Evolutionary conservation across 2,888 invertebrate species (phyloP), one percentile per base, ranked within the genome.

Genomic region (Zygaena filipendulae): DNA sequence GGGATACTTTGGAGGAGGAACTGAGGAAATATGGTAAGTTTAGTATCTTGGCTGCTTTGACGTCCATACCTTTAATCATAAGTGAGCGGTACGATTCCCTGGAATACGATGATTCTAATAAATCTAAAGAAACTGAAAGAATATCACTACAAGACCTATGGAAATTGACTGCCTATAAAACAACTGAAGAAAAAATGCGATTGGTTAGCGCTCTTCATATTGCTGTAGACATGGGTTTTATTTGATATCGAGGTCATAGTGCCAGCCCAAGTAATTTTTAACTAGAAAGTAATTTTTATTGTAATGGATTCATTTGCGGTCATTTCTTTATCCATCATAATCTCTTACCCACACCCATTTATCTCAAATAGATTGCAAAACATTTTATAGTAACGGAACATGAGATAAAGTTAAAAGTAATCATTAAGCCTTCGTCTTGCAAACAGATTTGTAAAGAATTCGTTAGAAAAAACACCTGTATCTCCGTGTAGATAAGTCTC

Each of bases 401-500:
- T 38, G 37, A 39, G 35, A 47, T 16, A 16, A 7, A 16, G 4
- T 36, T 40, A 37, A 36, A 47, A 53, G 44, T 43, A 30, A 47
- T 51, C 46, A 39, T 43, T 37, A 42, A 43, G 35, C 26, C 25
- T 27, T 32, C n/a, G 35, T 25, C 45, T 45, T 42, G 50, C 54
- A 47, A 55, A 52, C 48, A 46, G 52, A 58, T 57, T 61, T 58
- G 54, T 60, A 48, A 45, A 55, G 47, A 55, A 50, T 55, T 53
- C 50, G 49, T 31, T 46, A 35, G 59, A 44, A 59, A 59, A 59
- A 63, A 54, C 64, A 66, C 61, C 62, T 64, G 59, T 64, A 57
- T 55, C 53, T 55, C 36, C 42, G 45, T 40, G 42, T 39, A 57
- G 55, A 55, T 57, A 54, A 59, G 55, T 51, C 43, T 42, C 47